Conservation (phyloP, 2,888 invertebrate species). For the Synergus umbraculus region DNA sequence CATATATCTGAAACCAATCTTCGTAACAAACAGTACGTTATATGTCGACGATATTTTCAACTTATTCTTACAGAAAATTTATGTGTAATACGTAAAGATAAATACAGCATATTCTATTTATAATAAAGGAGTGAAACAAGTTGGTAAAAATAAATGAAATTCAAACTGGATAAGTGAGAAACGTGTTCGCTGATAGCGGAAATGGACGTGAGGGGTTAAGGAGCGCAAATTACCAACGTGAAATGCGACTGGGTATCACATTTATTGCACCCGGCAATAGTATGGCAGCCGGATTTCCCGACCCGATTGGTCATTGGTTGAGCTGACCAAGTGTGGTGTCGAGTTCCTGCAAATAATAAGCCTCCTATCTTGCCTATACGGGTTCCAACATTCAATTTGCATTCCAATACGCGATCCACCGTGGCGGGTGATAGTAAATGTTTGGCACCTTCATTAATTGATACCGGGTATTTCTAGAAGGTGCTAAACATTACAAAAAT, state of each 20-base stretch:
- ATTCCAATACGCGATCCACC: conserved; percentile 32
- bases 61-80: background rate
- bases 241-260: conserved; percentile 25
- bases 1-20: background rate
- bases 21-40: background rate
- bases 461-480: background rate
- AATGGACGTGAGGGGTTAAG: conserved; percentile 21
- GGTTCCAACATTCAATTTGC: conserved; percentile 34
- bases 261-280: conserved; percentile 33
- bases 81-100: background rate
- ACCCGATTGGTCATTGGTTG: conserved; percentile 9
- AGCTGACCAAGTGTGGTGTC: conserved; percentile 17
- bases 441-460: conserved; percentile 18
- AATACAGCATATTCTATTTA: background rate
- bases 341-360: conserved; percentile 39
- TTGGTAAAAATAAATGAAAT: background rate
- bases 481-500: background rate
- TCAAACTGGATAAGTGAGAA: conserved; percentile 12
- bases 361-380: conserved; percentile 21
- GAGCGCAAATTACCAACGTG: conserved; percentile 20
- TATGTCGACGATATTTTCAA: background rate
- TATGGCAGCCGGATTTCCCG: conserved; percentile 34
- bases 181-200: conserved; percentile 26
- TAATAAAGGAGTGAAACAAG: background rate
- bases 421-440: conserved; percentile 20